Percentiles rank a stretch among this genome's conserved stretches.
Conservation (phyloP, 2,113 vertebrate species). For the Ptilorrhoa leucosticta region DNA sequence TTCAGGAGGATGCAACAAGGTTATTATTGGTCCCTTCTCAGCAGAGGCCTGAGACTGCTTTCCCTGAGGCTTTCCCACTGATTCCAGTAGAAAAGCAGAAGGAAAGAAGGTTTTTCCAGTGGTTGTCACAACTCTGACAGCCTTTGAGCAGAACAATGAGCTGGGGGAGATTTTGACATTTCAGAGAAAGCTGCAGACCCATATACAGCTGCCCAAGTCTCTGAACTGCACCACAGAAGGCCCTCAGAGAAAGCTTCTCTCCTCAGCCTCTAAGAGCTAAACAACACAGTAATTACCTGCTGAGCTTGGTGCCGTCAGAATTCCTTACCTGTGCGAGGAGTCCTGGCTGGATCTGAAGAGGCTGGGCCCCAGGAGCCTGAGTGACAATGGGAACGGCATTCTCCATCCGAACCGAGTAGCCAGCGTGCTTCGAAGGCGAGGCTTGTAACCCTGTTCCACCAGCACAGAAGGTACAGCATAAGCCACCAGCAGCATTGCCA, state of each 20-base stretch:
- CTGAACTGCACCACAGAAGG: neutral
- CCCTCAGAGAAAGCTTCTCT: neutral
- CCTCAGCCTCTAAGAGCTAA: neutral
- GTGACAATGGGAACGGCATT: conserved; percentile 98
- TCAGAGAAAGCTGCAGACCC: neutral
- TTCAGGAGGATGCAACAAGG: neutral
- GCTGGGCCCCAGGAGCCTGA: conserved; percentile 92
- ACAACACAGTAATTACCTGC: neutral
- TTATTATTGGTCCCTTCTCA: neutral
- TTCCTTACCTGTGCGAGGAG: conserved; percentile 94
- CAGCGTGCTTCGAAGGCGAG: conserved; percentile 94
- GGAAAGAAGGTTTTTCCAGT: neutral
- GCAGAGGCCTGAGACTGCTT: neutral
- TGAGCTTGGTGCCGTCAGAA: accelerated
- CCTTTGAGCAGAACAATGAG: neutral
- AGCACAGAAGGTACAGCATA: conserved; percentile 24
- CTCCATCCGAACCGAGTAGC: conserved; percentile 97
- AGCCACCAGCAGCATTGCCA: neutral
- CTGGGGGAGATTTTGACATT: neutral
- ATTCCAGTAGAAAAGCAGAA: neutral
- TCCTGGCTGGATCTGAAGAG: conserved; percentile 95
- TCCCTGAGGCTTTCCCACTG: neutral
- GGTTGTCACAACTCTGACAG: neutral
- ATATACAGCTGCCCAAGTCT: neutral
- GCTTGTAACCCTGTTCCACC: conserved; percentile 87